These are phyloP conservation scores for Laspeyria flexula DNA, from an alignment of 2,888 invertebrate species.

Conservation along the genomic window DNA sequence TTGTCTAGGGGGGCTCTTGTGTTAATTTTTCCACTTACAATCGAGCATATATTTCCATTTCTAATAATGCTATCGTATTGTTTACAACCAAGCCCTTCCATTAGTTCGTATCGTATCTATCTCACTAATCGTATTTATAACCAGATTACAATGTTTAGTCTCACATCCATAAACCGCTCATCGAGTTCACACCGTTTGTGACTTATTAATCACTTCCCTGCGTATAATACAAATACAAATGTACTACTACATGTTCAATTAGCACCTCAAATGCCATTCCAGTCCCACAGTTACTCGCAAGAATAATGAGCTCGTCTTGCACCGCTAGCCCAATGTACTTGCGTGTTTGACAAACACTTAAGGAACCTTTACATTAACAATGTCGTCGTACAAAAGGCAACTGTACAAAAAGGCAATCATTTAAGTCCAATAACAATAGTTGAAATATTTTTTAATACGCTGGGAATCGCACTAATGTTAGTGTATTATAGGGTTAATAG, in stretches of 20 bases:
- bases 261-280: slow-evolving; percentile 53
- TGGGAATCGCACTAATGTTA: no score
- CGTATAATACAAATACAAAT: slow-evolving; percentile 19
- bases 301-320: slow-evolving; percentile 44
- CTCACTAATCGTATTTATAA: not conserved
- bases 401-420: no score
- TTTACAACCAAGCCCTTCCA: no score
- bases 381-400: no score
- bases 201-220: slow-evolving; percentile 10
- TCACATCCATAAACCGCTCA: slow-evolving; percentile 6
- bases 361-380: slow-evolving; percentile 4
- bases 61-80: no score
- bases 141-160: slow-evolving; percentile 5
- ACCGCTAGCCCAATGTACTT: slow-evolving; percentile 34
- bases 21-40: no score
- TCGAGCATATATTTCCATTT: no score
- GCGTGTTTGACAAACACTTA: slow-evolving; percentile 37
- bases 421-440: no score
- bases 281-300: slow-evolving; percentile 49
- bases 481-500: no score
- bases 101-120: no score
- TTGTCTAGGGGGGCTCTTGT: no score
- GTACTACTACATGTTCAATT: slow-evolving; percentile 45
- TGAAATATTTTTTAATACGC: no score
- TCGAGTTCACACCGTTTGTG: slow-evolving; percentile 7